Percentiles rank a stretch among this genome's conserved stretches.
Evolutionary conservation across 92 coral and sea anemone species (phyloP).

Genomic region (Porites lobata): DNA sequence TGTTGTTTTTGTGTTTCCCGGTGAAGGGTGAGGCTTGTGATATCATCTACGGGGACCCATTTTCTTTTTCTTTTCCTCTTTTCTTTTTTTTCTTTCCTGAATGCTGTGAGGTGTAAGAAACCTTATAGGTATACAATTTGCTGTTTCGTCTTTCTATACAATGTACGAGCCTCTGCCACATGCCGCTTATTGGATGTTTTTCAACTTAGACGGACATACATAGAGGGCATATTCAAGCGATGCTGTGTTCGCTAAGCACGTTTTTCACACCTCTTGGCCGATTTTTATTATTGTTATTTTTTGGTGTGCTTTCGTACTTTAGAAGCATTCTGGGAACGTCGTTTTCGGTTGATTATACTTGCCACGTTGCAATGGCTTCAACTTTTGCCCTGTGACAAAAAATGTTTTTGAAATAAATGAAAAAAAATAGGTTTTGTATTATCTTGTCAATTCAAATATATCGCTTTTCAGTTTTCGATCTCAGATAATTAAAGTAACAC

Average conservation of each 20-base stretch:
- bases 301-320: not conserved
- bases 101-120: constrained; percentile 44
- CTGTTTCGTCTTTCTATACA: constrained; percentile 24
- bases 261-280: constrained; percentile 41
- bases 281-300: constrained; percentile 16
- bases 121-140: constrained; percentile 43
- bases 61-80: not conserved
- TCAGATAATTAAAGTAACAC: too few species aligned
- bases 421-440: too few species aligned
- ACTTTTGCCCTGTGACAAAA: too few species aligned
- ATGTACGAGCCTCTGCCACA: constrained; percentile 36
- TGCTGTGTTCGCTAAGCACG: constrained; percentile 27
- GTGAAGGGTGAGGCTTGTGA: too few species aligned
- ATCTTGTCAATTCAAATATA: too few species aligned
- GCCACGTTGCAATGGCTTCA: not conserved
- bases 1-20: not conserved
- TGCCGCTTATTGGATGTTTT: constrained; percentile 38
- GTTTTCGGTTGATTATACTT: constrained; percentile 21
- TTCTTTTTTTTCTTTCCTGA: constrained; percentile 45
- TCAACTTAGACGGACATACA: constrained; percentile 48
- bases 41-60: too few species aligned
- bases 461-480: too few species aligned
- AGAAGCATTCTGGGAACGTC: constrained; percentile 8
- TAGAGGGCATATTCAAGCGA: constrained; percentile 58
- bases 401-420: too few species aligned